Evolutionary conservation across 2,888 invertebrate genomes (phyloP), one percentile per base, ranked within the genome.

Genomic region (Fragum whitleyi): DNA sequence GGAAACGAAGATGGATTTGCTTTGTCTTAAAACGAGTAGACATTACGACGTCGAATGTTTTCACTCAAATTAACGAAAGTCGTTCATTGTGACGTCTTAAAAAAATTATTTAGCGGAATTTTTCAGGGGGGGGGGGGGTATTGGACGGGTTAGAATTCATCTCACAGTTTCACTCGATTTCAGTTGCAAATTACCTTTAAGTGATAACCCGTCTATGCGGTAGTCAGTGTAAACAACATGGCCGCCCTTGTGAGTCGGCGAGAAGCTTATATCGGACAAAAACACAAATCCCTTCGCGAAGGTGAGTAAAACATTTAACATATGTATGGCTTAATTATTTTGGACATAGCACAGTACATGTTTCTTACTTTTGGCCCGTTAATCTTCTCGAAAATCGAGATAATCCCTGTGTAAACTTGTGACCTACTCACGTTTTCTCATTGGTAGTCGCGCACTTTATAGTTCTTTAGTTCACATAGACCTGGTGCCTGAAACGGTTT

Each of bases 221-320:
- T 90, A 86, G 88, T 88, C 86, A 90, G 84, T 87, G 86, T 88
- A 90, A 91, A 92, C 92, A 92, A 90, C 86, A 92, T 92, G 92
- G 90, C 90, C 78, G 67, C 88, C 65, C 71, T 69, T 9, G 81
- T 57, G 16, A 55, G 68, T 36, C 79, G 86, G 26, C 81, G 86
- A 55, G 87, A 88, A 21, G 70, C 87, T 7, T 92, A 92, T 68
- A 74, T 88, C 11, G 92, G 92, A 29, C 90, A 91, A 86, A 91
- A 88, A 74, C 61, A 79, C 29, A 89, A 89, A 69, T 86, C 86
- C 71, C 71, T 90, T 16, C 78, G 92, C 73, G 86, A 91, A 80
- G 91, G 91, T 91, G 65, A 68, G 79, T 47, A 16, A 32, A 14
- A 26, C 14, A 9, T n/a, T 9, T 47, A 47, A 3, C 3, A 47